A percentile compares a stretch with the other conserved stretches of the same genome.
These are phyloP conservation scores for Nymphalis polychloros DNA, from an alignment of 2,888 invertebrate genomes.

Conservation along the genomic window DNA sequence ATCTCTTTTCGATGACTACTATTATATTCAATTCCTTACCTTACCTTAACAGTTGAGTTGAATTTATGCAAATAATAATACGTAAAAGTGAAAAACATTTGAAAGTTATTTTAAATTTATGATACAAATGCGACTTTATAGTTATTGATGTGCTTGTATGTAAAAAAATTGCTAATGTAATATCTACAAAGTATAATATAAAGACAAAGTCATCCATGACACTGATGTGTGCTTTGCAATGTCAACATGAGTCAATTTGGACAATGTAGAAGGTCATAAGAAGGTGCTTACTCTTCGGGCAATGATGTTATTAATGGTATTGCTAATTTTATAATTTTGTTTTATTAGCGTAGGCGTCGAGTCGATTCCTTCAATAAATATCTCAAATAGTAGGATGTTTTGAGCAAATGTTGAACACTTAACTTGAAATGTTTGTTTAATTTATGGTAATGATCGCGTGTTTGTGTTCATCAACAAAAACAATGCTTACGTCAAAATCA, in stretches of 20 bases:
- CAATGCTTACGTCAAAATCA: constrained; percentile 34
- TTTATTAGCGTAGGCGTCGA: constrained; percentile 47
- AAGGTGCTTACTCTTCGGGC: constrained; percentile 41
- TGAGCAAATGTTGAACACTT: constrained; percentile 45
- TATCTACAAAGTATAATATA: constrained; percentile 11
- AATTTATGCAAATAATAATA: no score
- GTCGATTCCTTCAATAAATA: constrained; percentile 44
- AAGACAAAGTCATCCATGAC: constrained; percentile 26
- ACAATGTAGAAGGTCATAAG: constrained; percentile 44
- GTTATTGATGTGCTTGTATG: background rate
- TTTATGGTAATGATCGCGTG: constrained; percentile 42
- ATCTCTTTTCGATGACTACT: no score
- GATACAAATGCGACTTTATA: background rate
- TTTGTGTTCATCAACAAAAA: constrained; percentile 41
- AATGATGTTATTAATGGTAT: constrained; percentile 43
- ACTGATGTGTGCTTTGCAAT: constrained; percentile 28
- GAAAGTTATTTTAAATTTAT: no score
- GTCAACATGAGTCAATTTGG: constrained; percentile 37
- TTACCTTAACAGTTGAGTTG: no score
- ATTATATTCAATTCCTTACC: no score
- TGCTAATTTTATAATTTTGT: constrained; percentile 52
- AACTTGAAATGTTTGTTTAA: constrained; percentile 43
- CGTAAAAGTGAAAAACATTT: no score
- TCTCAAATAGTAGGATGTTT: constrained; percentile 42
- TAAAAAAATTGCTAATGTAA: constrained; percentile 5